phyloP scores from a whole-genome alignment of 2,113 vertebrate genomes.

The Myotis lucifugus region DNA sequence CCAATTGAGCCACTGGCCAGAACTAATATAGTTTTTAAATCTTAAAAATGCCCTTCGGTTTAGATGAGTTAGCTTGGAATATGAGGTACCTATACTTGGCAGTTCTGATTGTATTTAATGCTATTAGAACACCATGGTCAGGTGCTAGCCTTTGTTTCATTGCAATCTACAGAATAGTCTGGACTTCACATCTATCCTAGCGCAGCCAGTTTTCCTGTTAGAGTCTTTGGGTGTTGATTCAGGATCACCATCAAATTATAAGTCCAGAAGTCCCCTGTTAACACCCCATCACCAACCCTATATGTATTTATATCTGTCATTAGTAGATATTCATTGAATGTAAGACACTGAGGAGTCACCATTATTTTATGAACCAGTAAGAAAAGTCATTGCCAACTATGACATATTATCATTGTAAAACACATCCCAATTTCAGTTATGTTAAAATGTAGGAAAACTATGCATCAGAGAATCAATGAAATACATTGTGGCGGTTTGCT shows the following conservation, averaged over 20 bases:
- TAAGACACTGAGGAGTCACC: neutral
- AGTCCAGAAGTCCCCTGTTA: neutral
- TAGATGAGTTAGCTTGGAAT: neutral
- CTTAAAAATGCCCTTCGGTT: neutral
- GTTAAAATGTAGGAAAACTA: neutral
- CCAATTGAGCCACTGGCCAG: neutral
- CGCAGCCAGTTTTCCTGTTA: neutral
- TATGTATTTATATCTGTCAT: neutral
- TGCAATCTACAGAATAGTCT: neutral
- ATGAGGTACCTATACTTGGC: neutral
- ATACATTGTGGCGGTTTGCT: neutral
- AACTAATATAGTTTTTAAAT: neutral
- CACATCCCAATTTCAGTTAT: neutral
- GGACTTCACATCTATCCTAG: neutral
- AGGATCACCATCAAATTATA: neutral
- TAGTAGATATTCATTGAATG: neutral
- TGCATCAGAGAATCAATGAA: neutral
- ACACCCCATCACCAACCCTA: neutral
- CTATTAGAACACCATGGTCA: neutral
- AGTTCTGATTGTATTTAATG: neutral
- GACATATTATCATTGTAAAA: neutral
- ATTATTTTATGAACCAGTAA: slow-evolving; percentile 11
- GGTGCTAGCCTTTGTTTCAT: neutral
- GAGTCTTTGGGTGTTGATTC: neutral
- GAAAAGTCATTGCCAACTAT: neutral